Evolutionary conservation across 2,113 vertebrate species (phyloP), one percentile per base, ranked within the genome.

Genomic region (Typhlomys cinereus): DNA sequence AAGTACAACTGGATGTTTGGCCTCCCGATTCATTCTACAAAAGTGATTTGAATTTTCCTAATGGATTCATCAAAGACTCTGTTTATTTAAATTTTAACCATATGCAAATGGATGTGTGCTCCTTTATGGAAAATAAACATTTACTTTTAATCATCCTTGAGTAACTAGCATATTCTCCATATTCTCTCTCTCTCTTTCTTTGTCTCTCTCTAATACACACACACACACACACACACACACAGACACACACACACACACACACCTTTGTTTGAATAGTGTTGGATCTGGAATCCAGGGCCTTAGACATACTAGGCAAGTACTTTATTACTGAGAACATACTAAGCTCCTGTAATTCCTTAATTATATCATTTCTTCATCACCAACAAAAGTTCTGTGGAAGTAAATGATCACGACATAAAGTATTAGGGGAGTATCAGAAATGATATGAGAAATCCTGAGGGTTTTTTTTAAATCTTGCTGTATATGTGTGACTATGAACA

Each of bases 21-120:
- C 8, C 31, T 85, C 48, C n/a, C 50, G 81, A 31, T 82, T 78
- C 34, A 86, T 52, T 89, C 13, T 86, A 50, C 15, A 57, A 29
- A 82, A 87, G 31, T 76, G 52, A 92, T 82, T 82, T 48, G 31
- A 25, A 69, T 25, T 71, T 85, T 85, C 54, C 85, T 64, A 82
- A 52, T 17, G 11, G 82, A 92, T 92, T 62, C 34, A 76, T 82
- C 13, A 86, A 74, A 80, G n/a, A 57, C 62, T 69, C 23, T 54
- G 21, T 61, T 86, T 82, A 48, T 86, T 90, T 82, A 75, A 86
- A 71, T 17, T n/a, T 75, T 82, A 59, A 86, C 11, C 21, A 71
- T 8, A 59, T 90, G 64, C 57, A 95, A 93, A 87, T 71, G 54
- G 87, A 69, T 67, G 75, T 75, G 50, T 90, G 34, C 29, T 89